Evolutionary conservation across 2,113 vertebrate species (phyloP), one percentile per base, ranked within the genome.

Genomic region (Pipa parva): DNA sequence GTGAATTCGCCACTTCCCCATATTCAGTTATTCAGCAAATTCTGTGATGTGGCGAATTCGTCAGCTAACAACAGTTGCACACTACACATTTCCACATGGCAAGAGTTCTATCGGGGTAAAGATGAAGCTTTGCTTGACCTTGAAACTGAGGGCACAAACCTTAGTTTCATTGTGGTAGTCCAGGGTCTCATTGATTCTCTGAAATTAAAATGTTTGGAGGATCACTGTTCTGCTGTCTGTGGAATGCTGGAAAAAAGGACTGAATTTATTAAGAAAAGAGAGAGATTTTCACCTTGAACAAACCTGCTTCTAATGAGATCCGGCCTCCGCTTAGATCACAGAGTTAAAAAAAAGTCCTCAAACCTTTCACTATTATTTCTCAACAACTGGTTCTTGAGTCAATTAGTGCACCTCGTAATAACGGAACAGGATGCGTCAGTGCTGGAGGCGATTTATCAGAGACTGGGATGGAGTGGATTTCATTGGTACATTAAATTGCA

Each of bases 401-500:
- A 56, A 65, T 65, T 65, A 57, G n/a, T 52, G 1, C n/a, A 20
- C 10, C 51, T 45, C 57, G 63, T 65, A 56, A 42, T 4, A 56
- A 29, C 63, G 46, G 63, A 52, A 42, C 22, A 36, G 25, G 24
- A 29, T 39, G 5, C 31, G 37, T 65, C 63, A 65, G 25, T 25
- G 27, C 63, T 55, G 7, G n/a, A 28, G 63, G 63, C 50, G n/a
- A 56, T 56, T 18, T 6, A 28, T 29, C 39, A 36, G 18, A 56
- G 36, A 56, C 31, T 39, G 17, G 8, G 11, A 18, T 56, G 52
- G 31, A 57, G 28, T 22, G 36, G 46, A 45, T 27, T 57, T 65
- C 63, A 57, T 65, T 48, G 51, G 51, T 52, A 65, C 51, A n/a
- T 57, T 27, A 64, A 33, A 65, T 65, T 57, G 7, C 51, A 56